Conservation (phyloP, 2,797 vertebrate genomes). For the Ctenochaetus hawaiiensis region DNA sequence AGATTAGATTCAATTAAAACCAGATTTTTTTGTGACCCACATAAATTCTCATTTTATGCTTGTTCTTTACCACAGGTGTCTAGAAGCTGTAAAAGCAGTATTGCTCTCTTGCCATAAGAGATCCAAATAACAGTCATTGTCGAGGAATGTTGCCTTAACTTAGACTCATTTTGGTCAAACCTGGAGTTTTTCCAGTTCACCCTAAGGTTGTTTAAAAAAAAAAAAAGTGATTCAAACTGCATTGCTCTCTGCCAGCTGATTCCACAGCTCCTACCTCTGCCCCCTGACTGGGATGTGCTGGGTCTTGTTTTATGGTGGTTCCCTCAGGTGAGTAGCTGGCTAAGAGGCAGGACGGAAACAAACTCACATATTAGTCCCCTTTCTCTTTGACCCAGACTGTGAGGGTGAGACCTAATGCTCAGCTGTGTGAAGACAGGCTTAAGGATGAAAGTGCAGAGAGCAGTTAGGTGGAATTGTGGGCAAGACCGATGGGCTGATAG, state of each 20-base stretch:
- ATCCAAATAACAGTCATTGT: conserved; percentile 36
- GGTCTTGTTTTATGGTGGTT: conserved; percentile 45
- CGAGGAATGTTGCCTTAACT: conserved; percentile 42
- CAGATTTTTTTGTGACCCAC: neutral
- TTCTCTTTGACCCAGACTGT: conserved; percentile 28
- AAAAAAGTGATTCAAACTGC: conserved; percentile 4
- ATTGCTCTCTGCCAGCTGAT: conserved; percentile 12
- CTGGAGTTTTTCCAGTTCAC: conserved; percentile 37
- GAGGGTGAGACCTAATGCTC: conserved; percentile 24
- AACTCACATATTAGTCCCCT: conserved; percentile 10
- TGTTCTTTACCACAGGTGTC: conserved; percentile 9
- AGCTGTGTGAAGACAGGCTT: conserved; percentile 17
- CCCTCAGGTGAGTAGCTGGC: conserved; percentile 29
- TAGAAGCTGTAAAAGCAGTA: conserved; percentile 11
- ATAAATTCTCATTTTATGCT: conserved; percentile 8
- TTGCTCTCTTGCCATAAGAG: conserved; percentile 23
- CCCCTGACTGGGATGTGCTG: conserved; percentile 38
- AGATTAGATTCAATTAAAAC: neutral
- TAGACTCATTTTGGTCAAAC: conserved; percentile 21
- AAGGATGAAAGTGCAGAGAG: conserved; percentile 23
- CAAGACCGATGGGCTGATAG: conserved; percentile 2
- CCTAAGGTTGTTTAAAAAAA: conserved; percentile 30
- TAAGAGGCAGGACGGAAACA: conserved; percentile 14
- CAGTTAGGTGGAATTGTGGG: conserved; percentile 10
- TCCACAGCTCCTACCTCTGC: conserved; percentile 20